Evolutionary conservation across 30 jellyfish, hydroid and myxozoan genomes (phyloP).

Genomic region (Cassiopea andromeda): DNA sequence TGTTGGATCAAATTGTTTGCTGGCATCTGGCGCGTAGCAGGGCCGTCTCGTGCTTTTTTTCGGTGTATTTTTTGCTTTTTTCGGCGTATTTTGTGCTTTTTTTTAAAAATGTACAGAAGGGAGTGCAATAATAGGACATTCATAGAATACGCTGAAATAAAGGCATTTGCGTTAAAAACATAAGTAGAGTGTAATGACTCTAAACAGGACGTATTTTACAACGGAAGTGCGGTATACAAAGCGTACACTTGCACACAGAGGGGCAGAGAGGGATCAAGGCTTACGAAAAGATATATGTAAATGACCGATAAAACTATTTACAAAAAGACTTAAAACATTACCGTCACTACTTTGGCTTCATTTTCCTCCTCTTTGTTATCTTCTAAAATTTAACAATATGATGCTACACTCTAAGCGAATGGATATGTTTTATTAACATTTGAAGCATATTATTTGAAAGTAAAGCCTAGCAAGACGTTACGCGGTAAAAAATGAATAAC

Average conservation of each 20-base stretch:
- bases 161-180: neutral
- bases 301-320: neutral
- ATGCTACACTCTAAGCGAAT: neutral
- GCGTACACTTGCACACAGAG: too few relatives aligned
- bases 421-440: neutral
- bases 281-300: neutral
- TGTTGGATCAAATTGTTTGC: too few relatives aligned
- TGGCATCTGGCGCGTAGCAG: too few relatives aligned
- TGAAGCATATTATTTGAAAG: neutral
- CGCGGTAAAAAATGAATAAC: too few relatives aligned
- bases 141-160: too few relatives aligned
- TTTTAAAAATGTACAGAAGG: too few relatives aligned
- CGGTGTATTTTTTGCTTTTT: too few relatives aligned
- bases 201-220: neutral
- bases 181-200: neutral
- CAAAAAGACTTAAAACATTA: neutral
- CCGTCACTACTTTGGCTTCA: slow-evolving; percentile 89
- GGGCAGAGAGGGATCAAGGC: neutral
- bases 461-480: too few relatives aligned
- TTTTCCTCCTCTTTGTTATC: slow-evolving; percentile 77
- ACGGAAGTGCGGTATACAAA: neutral
- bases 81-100: too few relatives aligned
- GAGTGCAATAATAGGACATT: too few relatives aligned
- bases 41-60: too few relatives aligned
- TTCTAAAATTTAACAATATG: slow-evolving; percentile 3